phyloP scores from a whole-genome alignment of 2,113 vertebrate genomes.

The Chlamydotis undulata region DNA sequence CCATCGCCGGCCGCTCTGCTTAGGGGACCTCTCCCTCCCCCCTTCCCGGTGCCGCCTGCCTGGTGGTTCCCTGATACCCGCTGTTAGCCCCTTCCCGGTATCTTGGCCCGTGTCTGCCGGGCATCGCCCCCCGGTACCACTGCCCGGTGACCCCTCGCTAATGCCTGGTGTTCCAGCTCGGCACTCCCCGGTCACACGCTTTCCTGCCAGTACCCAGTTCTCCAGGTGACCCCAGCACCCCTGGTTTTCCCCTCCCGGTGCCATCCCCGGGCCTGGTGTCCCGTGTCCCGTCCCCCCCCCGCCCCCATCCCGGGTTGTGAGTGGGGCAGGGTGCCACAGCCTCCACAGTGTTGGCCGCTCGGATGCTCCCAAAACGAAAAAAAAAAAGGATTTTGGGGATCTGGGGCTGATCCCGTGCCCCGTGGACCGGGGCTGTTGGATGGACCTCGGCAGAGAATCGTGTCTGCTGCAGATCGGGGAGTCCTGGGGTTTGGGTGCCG shows the following conservation, averaged over 20 bases:
- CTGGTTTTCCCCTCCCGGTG: not conserved
- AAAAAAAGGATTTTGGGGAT: no score
- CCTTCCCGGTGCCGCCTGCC: no score
- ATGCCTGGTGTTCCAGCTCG: no score
- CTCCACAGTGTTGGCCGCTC: not conserved
- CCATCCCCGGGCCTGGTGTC: not conserved
- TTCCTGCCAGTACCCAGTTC: not conserved
- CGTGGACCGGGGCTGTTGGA: not conserved
- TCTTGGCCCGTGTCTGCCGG: not conserved
- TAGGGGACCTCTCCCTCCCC: no score
- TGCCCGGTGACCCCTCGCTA: not conserved
- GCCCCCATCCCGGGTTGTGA: not conserved
- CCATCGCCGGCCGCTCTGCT: no score
- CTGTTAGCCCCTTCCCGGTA: not conserved
- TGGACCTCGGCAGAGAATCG: not conserved
- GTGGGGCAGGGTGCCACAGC: not conserved
- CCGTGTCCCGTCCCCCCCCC: no score
- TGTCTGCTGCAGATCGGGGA: accelerated
- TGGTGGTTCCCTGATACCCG: not conserved
- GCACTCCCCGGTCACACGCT: accelerated
- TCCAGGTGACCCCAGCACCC: not conserved
- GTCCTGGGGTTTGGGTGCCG: accelerated
- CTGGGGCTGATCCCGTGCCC: no score
- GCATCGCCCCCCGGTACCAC: no score
- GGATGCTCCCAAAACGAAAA: no score